These are phyloP conservation scores for Parnassius glacialis DNA, from an alignment of 2,888 invertebrate species.

Conservation along the genomic window DNA sequence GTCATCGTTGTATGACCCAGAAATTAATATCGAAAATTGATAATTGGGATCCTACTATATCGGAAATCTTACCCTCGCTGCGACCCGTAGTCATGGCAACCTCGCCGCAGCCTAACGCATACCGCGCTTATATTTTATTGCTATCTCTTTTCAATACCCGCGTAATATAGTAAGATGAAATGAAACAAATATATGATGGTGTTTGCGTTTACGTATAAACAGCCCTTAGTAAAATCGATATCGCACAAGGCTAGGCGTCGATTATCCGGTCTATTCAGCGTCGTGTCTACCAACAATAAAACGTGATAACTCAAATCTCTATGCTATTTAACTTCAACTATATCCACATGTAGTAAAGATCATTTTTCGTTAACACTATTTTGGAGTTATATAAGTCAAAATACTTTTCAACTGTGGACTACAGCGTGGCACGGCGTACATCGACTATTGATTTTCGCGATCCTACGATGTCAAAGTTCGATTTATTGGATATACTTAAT, in stretches of 20 bases:
- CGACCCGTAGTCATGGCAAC: constrained; percentile 67
- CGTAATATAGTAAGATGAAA: constrained; percentile 33
- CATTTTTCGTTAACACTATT: constrained; percentile 25
- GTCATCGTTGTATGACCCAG: constrained; percentile 52
- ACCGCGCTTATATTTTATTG: constrained; percentile 27
- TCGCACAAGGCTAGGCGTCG: constrained; percentile 81
- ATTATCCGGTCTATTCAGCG: constrained; percentile 62
- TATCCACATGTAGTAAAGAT: constrained; percentile 28
- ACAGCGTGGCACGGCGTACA: constrained; percentile 46
- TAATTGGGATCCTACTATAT: constrained; percentile 54
- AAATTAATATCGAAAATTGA: constrained; percentile 69
- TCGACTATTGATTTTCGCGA: constrained; percentile 75
- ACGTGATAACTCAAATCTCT: constrained; percentile 31
- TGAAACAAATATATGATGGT: constrained; percentile 40
- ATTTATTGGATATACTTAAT: constrained; percentile 57
- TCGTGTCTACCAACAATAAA: constrained; percentile 32
- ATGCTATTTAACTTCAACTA: constrained; percentile 21
- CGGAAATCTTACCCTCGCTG: constrained; percentile 70
- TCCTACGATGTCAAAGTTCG: constrained; percentile 51
- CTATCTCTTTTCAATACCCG: constrained; percentile 43
- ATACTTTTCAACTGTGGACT: constrained; percentile 16
- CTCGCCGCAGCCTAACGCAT: constrained; percentile 44
- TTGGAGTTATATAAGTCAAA: constrained; percentile 5
- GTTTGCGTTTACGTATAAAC: constrained; percentile 51
- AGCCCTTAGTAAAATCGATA: constrained; percentile 77